Conservation (phyloP, 1,140 invertebrate species). For the Sogatella furcifera region DNA sequence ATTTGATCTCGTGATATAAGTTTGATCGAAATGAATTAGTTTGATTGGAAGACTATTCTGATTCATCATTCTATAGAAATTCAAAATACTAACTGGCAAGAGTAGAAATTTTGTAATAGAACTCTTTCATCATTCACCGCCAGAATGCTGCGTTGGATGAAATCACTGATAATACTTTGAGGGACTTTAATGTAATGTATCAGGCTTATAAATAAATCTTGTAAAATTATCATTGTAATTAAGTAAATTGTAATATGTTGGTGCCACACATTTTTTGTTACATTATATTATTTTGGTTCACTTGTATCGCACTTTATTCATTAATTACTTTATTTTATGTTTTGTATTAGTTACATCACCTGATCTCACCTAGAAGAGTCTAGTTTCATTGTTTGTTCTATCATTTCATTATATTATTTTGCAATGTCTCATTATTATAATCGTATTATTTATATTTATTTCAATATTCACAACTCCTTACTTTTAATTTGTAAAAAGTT, state of each 20-base stretch:
- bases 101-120: too few species aligned
- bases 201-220: too few species aligned
- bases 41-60: too few species aligned
- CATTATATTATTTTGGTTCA: not conserved
- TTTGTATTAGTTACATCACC: slow-evolving; percentile 14
- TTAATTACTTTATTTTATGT: slow-evolving; percentile 2
- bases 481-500: slow-evolving; percentile 1
- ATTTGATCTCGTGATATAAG: too few species aligned
- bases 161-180: too few species aligned
- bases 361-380: slow-evolving; percentile 20
- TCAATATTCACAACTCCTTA: slow-evolving; percentile 6
- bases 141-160: too few species aligned
- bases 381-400: slow-evolving; percentile 18
- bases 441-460: slow-evolving; percentile 15
- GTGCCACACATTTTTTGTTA: slow-evolving; percentile 4
- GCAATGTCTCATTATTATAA: slow-evolving; percentile 11
- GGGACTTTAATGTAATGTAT: too few species aligned
- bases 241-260: not conserved
- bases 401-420: slow-evolving; percentile 14
- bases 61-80: too few species aligned
- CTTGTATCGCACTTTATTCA: slow-evolving; percentile 8
- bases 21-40: too few species aligned
- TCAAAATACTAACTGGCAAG: too few species aligned
- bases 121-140: too few species aligned
- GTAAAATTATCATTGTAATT: too few species aligned